Conservation (phyloP, 2,888 invertebrate genomes). For the Andricus quercusramuli region DNA sequence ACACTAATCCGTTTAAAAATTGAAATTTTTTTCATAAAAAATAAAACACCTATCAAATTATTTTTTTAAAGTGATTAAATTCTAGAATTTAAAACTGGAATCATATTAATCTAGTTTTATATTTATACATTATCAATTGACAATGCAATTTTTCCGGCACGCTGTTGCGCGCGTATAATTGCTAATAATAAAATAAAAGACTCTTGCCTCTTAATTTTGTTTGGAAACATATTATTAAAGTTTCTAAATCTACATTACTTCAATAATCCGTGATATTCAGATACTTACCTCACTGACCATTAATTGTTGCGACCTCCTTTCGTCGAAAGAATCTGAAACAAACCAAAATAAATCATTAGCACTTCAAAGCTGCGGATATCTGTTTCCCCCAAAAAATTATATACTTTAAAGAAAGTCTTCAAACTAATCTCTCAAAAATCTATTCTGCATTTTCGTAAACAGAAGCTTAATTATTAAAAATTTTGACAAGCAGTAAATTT, state of each 20-base stretch:
- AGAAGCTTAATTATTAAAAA: neutral
- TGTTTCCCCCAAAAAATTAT: neutral
- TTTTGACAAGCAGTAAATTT: neutral
- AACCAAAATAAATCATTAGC: slow-evolving; percentile 37
- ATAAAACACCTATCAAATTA: no score
- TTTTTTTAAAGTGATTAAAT: no score
- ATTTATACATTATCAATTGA: no score
- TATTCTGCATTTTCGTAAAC: neutral
- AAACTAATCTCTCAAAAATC: neutral
- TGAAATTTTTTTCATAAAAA: no score
- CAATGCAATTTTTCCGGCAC: no score
- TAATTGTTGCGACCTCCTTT: slow-evolving; percentile 62
- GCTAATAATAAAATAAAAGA: neutral
- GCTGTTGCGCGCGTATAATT: no score
- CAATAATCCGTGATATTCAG: neutral
- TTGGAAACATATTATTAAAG: neutral
- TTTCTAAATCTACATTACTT: neutral
- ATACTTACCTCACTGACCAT: slow-evolving; percentile 67
- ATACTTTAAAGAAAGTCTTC: neutral
- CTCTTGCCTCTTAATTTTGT: neutral
- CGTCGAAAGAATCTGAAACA: slow-evolving; percentile 65
- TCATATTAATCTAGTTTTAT: no score
- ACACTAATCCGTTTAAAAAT: no score
- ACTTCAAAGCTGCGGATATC: neutral
- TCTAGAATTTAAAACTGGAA: no score